Evolutionary conservation across 2,113 vertebrate genomes (phyloP).

Genomic region (Pelvicachromis taeniatus): DNA sequence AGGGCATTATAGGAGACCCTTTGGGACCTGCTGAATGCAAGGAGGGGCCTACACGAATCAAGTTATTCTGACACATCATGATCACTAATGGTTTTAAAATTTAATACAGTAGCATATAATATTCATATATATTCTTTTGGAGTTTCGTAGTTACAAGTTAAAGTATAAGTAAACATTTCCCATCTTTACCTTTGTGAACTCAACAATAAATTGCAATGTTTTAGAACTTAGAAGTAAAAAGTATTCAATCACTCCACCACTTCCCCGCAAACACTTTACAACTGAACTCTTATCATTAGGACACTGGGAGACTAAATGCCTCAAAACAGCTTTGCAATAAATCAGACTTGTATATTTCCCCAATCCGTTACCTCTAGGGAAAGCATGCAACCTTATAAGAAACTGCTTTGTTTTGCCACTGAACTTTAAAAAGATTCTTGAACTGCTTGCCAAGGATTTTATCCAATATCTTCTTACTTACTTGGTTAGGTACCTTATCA

Average conservation of each 20-base stretch:
- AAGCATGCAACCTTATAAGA: constrained; percentile 13
- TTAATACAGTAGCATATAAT: neutral
- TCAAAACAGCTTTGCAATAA: constrained; percentile 45
- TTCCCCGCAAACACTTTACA: neutral
- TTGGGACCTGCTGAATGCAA: neutral
- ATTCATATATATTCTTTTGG: neutral
- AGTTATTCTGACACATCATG: neutral
- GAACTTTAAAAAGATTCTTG: constrained; percentile 47
- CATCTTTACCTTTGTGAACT: neutral
- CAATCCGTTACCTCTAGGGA: constrained; percentile 5
- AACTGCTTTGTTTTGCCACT: constrained; percentile 22
- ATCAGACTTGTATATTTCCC: constrained; percentile 42
- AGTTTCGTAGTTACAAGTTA: neutral
- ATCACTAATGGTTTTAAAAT: too few species aligned
- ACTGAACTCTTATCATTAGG: constrained; percentile 7
- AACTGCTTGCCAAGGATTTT: constrained; percentile 34
- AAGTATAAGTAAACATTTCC: neutral
- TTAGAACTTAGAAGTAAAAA: neutral
- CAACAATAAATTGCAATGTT: neutral
- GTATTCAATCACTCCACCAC: constrained; percentile 4
- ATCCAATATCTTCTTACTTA: constrained; percentile 29
- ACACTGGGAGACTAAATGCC: constrained; percentile 22
- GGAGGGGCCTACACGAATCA: neutral
- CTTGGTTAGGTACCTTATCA: neutral
- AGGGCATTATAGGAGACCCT: neutral